Percentiles rank a stretch among this genome's conserved stretches.
Conservation (phyloP, 2,113 vertebrate species). For the Patagioenas fasciata region DNA sequence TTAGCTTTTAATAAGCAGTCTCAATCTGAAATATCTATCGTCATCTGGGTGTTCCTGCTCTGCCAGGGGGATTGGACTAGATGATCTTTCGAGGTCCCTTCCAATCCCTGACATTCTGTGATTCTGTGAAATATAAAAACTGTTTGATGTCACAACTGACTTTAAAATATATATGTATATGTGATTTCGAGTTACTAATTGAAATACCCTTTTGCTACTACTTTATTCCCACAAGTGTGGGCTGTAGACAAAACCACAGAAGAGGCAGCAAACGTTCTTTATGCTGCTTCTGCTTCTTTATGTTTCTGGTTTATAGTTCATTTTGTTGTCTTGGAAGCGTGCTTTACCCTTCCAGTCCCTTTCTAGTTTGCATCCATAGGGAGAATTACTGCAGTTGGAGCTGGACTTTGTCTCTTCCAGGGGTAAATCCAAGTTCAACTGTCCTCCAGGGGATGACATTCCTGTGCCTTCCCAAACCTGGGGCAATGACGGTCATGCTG, state of each 20-base stretch:
- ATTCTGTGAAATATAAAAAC: background rate
- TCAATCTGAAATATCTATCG: background rate
- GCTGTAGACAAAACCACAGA: background rate
- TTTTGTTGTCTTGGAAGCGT: background rate
- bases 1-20: background rate
- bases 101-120: too few relatives aligned
- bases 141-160: background rate
- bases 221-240: background rate
- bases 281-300: background rate
- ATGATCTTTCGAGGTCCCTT: too few relatives aligned
- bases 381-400: background rate
- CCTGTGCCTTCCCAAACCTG: background rate
- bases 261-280: background rate
- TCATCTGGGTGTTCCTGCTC: too few relatives aligned
- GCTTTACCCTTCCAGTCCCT: background rate
- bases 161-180: background rate
- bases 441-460: background rate
- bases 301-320: background rate
- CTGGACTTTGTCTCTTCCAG: background rate
- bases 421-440: background rate
- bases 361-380: background rate
- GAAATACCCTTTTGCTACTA: background rate
- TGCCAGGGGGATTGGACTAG: too few relatives aligned
- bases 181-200: background rate
- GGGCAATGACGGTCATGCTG: fast-evolving